phyloP scores from a whole-genome alignment of 2,888 invertebrate genomes.

The Willowsia nigromaculata region DNA sequence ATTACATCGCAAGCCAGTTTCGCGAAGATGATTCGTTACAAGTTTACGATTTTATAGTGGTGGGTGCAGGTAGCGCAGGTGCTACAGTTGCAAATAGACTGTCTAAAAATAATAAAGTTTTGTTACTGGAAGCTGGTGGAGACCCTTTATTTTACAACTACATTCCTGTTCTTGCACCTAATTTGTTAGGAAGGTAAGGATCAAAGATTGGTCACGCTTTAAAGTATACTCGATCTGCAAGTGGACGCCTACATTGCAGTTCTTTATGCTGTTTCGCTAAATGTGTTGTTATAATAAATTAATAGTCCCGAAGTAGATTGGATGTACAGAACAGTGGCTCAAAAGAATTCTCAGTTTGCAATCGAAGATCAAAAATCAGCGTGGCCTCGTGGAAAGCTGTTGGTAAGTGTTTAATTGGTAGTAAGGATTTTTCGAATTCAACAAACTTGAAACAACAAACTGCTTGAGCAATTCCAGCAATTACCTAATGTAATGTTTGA shows the following conservation, averaged over 20 bases:
- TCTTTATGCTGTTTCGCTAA: too few relatives aligned
- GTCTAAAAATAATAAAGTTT: conserved; percentile 81
- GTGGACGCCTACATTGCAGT: too few relatives aligned
- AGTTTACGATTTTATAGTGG: conserved; percentile 76
- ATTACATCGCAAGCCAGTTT: conserved; percentile 62
- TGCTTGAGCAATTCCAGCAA: too few relatives aligned
- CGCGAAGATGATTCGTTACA: conserved; percentile 30
- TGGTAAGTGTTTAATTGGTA: not conserved
- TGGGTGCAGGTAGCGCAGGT: conserved; percentile 66
- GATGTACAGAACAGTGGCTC: conserved; percentile 74
- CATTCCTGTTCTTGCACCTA: conserved; percentile 65
- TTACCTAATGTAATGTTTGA: not conserved
- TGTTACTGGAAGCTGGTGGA: conserved; percentile 87
- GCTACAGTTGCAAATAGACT: conserved; percentile 82
- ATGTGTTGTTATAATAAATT: not conserved
- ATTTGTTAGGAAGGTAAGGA: conserved; percentile 50
- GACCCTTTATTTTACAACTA: conserved; percentile 80
- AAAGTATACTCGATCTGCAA: too few relatives aligned
- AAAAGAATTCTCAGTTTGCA: conserved; percentile 65
- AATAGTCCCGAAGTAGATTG: conserved; percentile 79
- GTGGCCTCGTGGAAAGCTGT: conserved; percentile 55
- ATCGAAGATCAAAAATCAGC: conserved; percentile 50
- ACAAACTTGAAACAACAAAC: not conserved
- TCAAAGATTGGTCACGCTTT: too few relatives aligned
- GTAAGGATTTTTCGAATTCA: not conserved